Percentiles rank a stretch among this genome's conserved stretches.
phyloP scores from a whole-genome alignment of 1,140 invertebrate genomes.

The Cotesia chilonis region DNA sequence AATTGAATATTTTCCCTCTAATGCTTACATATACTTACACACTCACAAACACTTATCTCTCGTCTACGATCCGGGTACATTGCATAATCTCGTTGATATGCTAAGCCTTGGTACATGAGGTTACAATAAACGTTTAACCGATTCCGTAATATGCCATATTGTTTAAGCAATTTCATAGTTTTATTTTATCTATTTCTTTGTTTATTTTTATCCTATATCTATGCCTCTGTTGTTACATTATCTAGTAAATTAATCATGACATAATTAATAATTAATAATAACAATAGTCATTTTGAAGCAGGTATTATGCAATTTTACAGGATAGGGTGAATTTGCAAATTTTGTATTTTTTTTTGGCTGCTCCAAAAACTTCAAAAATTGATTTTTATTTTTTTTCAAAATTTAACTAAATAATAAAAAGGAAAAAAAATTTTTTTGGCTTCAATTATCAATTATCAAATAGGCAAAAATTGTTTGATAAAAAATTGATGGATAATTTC shows the following conservation, averaged over 20 bases:
- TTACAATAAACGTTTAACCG: conserved; percentile 23
- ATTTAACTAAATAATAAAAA: too few species aligned
- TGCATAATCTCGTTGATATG: conserved; percentile 35
- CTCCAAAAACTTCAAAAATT: too few species aligned
- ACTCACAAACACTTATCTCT: not conserved
- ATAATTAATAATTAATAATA: not conserved
- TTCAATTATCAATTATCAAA: too few species aligned
- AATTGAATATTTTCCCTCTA: not conserved
- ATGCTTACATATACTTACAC: not conserved
- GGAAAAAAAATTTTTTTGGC: too few species aligned
- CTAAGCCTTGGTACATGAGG: conserved; percentile 20
- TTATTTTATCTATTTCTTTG: conserved; percentile 16
- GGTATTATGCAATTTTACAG: too few species aligned
- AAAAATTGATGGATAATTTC: too few species aligned
- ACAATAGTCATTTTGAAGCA: too few species aligned
- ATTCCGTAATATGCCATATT: conserved; percentile 36
- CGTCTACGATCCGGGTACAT: conserved; percentile 1
- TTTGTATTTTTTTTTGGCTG: too few species aligned
- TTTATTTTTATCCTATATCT: conserved; percentile 1
- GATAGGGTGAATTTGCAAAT: too few species aligned
- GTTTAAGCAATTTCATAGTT: conserved; percentile 28
- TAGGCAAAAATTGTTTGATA: too few species aligned
- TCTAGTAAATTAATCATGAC: conserved; percentile 4
- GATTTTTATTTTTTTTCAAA: too few species aligned
- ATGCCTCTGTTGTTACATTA: conserved; percentile 2